Conservation (phyloP, 2,888 invertebrate genomes). For the Linnaemya vulpina region DNA sequence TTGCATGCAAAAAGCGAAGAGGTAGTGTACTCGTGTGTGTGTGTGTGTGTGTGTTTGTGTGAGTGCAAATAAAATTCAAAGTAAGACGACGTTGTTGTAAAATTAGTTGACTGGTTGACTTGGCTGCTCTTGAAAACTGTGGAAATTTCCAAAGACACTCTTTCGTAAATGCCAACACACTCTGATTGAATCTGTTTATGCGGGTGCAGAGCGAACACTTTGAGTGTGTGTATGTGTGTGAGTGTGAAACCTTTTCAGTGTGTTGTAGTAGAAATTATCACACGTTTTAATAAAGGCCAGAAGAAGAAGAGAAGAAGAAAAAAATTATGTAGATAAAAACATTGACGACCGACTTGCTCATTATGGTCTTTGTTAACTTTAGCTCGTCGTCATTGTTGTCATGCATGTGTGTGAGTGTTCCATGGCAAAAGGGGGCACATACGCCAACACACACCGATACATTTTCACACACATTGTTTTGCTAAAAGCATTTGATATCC, state of each 20-base stretch:
- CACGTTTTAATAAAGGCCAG: slow-evolving; percentile 50
- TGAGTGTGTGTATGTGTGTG: neutral
- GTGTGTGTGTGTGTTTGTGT: neutral
- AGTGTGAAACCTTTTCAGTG: slow-evolving; percentile 6
- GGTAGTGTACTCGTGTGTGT: neutral
- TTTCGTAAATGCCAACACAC: neutral
- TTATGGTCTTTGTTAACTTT: slow-evolving; percentile 56
- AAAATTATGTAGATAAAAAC: slow-evolving; percentile 22
- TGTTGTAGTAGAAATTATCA: slow-evolving; percentile 59
- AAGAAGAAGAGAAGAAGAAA: slow-evolving; percentile 19
- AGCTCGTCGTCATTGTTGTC: slow-evolving; percentile 34
- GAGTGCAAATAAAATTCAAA: slow-evolving; percentile 8
- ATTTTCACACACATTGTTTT: slow-evolving; percentile 19
- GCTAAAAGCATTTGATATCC: neutral
- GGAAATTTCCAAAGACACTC: slow-evolving; percentile 44
- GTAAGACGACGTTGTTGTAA: slow-evolving; percentile 45
- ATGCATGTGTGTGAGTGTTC: slow-evolving; percentile 42
- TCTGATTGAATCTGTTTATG: neutral
- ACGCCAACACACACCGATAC: slow-evolving; percentile 34
- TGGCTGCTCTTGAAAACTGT: slow-evolving; percentile 64
- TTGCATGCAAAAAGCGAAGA: neutral
- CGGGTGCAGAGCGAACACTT: neutral
- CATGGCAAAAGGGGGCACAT: slow-evolving; percentile 40
- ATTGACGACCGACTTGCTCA: slow-evolving; percentile 58
- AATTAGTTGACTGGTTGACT: slow-evolving; percentile 61